Evolutionary conservation across 1,140 invertebrate species (phyloP).

Genomic region (Brachionus plicatilis): DNA sequence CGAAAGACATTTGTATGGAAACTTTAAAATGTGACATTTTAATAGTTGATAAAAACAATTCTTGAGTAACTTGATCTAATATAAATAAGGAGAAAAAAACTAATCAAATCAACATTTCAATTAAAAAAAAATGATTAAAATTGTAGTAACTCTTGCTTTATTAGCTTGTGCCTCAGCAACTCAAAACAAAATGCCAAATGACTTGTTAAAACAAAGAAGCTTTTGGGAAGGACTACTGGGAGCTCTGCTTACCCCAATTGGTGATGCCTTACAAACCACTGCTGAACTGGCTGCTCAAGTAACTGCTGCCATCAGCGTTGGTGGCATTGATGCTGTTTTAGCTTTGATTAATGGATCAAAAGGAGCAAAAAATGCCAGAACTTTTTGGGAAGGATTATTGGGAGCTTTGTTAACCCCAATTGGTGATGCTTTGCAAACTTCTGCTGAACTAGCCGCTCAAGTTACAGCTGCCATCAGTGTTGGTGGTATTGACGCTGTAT

Average conservation of each 20-base stretch:
- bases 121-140: not conserved
- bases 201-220: not conserved
- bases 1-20: not conserved
- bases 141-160: not conserved
- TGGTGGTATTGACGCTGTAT: not conserved
- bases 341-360: not conserved
- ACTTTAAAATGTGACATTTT: not conserved
- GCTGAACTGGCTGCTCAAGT: slow-evolving; percentile 14
- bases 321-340: not conserved
- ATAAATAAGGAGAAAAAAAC: not conserved
- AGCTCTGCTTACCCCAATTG: not conserved
- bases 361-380: not conserved
- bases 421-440: not conserved
- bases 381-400: not conserved
- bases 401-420: not conserved
- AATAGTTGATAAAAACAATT: not conserved
- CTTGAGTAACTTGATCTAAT: not conserved
- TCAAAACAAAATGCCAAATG: not conserved
- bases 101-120: not conserved
- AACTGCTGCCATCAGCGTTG: not conserved
- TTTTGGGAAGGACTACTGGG: slow-evolving; percentile 2
- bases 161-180: not conserved
- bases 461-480: not conserved
- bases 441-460: not conserved
- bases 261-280: not conserved